Evolutionary conservation across 2,797 vertebrate species (phyloP).

Genomic region (Sebastolobus altivelis): DNA sequence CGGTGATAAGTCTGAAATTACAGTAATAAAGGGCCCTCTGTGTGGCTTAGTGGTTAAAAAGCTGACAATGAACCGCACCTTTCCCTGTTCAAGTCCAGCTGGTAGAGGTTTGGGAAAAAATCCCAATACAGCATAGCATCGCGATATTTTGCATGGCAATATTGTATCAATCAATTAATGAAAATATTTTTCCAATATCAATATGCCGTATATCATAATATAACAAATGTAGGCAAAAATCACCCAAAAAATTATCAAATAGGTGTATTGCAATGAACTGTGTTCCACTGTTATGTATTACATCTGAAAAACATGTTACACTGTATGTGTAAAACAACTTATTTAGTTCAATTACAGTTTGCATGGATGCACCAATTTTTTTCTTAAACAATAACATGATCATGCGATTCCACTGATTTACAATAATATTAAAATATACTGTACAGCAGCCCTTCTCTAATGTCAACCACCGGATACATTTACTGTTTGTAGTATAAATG

Average conservation of each 20-base stretch:
- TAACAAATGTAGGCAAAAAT: no score
- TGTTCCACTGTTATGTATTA: background rate
- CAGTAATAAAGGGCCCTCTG: background rate
- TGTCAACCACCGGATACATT: background rate
- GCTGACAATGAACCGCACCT: background rate
- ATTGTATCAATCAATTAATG: no score
- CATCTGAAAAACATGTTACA: background rate
- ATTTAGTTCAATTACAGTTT: background rate
- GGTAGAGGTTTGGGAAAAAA: no score
- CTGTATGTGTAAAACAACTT: background rate
- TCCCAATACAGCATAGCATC: rapidly evolving
- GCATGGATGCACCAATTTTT: background rate
- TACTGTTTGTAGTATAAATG: background rate
- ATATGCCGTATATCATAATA: background rate
- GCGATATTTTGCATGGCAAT: no score
- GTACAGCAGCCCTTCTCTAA: no score
- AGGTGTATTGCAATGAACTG: background rate
- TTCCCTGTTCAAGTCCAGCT: background rate
- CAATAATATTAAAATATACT: background rate
- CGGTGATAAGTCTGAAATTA: background rate
- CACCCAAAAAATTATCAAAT: no score
- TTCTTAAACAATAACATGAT: background rate
- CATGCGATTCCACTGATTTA: background rate
- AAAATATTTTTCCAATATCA: background rate
- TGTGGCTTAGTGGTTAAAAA: background rate